A percentile compares a stretch with the other conserved stretches of the same genome.
These are phyloP conservation scores for Pygocentrus nattereri DNA, from an alignment of 2,797 vertebrate species.

Conservation along the genomic window DNA sequence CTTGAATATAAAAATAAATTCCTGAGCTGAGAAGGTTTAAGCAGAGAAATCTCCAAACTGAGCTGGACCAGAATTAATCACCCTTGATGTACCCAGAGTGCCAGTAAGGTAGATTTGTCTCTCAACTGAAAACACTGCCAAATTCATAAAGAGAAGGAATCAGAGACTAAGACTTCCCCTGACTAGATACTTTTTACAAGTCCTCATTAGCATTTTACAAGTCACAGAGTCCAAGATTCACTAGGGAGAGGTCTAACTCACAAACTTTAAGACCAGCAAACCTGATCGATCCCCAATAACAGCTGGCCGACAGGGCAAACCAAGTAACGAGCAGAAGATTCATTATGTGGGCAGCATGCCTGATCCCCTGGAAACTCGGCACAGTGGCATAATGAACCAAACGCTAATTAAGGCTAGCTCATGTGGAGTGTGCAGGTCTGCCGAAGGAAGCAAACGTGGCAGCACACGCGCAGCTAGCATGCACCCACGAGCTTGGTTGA, in stretches of 20 bases:
- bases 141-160: constrained; percentile 1
- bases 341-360: constrained; percentile 38
- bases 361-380: constrained; percentile 43
- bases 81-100: neutral
- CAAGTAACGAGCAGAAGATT: constrained; percentile 52
- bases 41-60: neutral
- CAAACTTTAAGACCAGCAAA: constrained; percentile 43
- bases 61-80: neutral
- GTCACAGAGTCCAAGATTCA: neutral
- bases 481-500: neutral
- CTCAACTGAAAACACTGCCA: neutral
- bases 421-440: constrained; percentile 24
- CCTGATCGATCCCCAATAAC: constrained; percentile 49
- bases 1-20: too few relatives aligned
- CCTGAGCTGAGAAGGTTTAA: neutral
- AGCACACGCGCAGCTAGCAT: neutral
- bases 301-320: constrained; percentile 9
- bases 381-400: constrained; percentile 47
- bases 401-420: constrained; percentile 58
- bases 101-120: neutral
- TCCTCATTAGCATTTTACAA: constrained; percentile 6
- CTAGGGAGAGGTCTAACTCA: neutral
- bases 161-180: neutral
- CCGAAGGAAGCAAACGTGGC: neutral
- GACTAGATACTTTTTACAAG: neutral